phyloP scores from a whole-genome alignment of 2,888 invertebrate species.

The Galeruca laticollis region DNA sequence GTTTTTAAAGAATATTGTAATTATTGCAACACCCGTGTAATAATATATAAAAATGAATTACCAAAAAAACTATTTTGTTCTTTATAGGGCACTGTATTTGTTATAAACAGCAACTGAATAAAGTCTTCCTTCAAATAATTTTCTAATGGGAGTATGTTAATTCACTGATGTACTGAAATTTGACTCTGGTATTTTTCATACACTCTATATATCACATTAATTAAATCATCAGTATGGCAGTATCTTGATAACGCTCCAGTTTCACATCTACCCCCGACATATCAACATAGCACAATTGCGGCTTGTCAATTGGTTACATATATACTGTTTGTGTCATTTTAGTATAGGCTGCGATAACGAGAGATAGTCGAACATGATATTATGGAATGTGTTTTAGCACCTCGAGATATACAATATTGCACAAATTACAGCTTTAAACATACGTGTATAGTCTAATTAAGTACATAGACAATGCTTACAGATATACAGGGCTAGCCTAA shows the following conservation, averaged over 20 bases:
- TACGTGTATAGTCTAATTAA: background rate
- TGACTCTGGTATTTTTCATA: background rate
- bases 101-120: too few species aligned
- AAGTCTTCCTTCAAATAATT: too few species aligned
- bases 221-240: background rate
- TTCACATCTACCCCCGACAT: slow-evolving; percentile 4
- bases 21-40: too few species aligned
- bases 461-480: background rate
- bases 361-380: slow-evolving; percentile 5
- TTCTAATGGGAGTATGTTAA: too few species aligned
- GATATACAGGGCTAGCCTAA: background rate
- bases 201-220: background rate
- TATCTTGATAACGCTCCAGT: background rate
- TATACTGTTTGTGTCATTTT: slow-evolving; percentile 3
- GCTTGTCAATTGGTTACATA: slow-evolving; percentile 8
- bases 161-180: too few species aligned
- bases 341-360: slow-evolving; percentile 10
- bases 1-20: too few species aligned
- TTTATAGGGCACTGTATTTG: too few species aligned
- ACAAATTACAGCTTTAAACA: slow-evolving; percentile 19
- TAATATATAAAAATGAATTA: too few species aligned
- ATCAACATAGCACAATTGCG: slow-evolving; percentile 12
- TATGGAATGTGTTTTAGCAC: slow-evolving; percentile 16
- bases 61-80: too few species aligned
- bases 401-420: slow-evolving; percentile 23